Evolutionary conservation across 2,113 vertebrate species (phyloP), one percentile per base, ranked within the genome.

Genomic region (Lates calcarifer): DNA sequence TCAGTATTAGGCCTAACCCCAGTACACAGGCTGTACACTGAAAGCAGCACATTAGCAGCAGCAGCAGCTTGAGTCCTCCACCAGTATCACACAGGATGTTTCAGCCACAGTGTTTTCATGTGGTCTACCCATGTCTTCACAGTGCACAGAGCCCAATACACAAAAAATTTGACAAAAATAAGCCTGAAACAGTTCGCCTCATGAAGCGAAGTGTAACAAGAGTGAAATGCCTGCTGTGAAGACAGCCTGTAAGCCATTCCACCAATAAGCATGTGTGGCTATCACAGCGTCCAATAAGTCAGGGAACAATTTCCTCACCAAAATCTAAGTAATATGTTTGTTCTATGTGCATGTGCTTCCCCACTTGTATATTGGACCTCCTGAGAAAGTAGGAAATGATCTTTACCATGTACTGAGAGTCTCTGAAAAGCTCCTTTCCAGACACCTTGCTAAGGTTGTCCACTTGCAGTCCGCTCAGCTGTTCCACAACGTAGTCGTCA

Each of bases 401-500:
- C 1, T 15, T 93, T 78, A 93, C 92, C 95, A 94, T 86, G 41
- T 92, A 79, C 57, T 91, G 94, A 47, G 94, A 81, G 0, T 90
- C 94, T 29, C 58, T 61, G 63, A 92, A 95, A 58, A 96, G 77
- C 86, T 92, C 89, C 79, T 91, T 92, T 2, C 95, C 95, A 18
- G 88, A 77, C 11, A 92, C 93, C 4, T 70, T 85, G 68, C 79
- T 88, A 7, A 95, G 91, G 43, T 92, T 94, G 29, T 88, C 28
- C 1, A 81, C 53, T 22, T 78, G 22, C 74, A 95, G 87, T 45
- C 91, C 94, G 26, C 91, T 92, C 4, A 55, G 75, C 57, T 87
- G 89, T 14, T 94, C 94, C 15, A 88, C 93, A 47, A 94, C 78
- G 12, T 76, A 89, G 62, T 91, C 85, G 28, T 91, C 92, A 49